phyloP scores from a whole-genome alignment of 2,888 invertebrate genomes.

The Agrilus cyanescens region DNA sequence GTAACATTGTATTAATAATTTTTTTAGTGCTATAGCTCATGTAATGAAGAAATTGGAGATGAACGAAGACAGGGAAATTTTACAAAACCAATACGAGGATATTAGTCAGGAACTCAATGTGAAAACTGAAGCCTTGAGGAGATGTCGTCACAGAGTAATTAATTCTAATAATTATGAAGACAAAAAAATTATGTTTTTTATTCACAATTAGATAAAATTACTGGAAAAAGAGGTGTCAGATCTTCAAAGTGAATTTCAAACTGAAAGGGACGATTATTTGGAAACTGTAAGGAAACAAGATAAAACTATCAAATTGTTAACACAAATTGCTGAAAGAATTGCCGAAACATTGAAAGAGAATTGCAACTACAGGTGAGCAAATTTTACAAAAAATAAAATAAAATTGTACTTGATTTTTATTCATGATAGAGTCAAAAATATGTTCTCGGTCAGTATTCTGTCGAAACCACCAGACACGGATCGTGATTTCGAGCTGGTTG shows the following conservation, averaged over 20 bases:
- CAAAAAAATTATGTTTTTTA: not conserved
- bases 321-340: constrained; percentile 53
- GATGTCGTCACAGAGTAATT: constrained; percentile 49
- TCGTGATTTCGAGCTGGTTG: too few species aligned
- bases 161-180: not conserved
- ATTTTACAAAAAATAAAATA: too few species aligned
- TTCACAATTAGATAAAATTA: constrained; percentile 40
- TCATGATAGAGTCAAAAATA: too few species aligned
- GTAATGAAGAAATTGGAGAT: constrained; percentile 47
- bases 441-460: too few species aligned
- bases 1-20: not conserved
- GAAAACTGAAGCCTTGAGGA: constrained; percentile 54
- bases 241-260: constrained; percentile 69
- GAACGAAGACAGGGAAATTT: constrained; percentile 56
- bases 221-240: constrained; percentile 64
- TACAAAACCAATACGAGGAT: constrained; percentile 64
- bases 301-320: constrained; percentile 52
- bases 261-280: constrained; percentile 69
- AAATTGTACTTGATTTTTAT: not conserved
- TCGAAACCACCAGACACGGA: too few species aligned
- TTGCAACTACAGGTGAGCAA: constrained; percentile 53
- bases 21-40: constrained; percentile 42
- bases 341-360: constrained; percentile 58
- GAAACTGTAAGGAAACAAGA: constrained; percentile 69
- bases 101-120: constrained; percentile 66